These are phyloP conservation scores for Catamblyrhynchus diadema DNA, from an alignment of 2,797 vertebrate species.

Conservation along the genomic window DNA sequence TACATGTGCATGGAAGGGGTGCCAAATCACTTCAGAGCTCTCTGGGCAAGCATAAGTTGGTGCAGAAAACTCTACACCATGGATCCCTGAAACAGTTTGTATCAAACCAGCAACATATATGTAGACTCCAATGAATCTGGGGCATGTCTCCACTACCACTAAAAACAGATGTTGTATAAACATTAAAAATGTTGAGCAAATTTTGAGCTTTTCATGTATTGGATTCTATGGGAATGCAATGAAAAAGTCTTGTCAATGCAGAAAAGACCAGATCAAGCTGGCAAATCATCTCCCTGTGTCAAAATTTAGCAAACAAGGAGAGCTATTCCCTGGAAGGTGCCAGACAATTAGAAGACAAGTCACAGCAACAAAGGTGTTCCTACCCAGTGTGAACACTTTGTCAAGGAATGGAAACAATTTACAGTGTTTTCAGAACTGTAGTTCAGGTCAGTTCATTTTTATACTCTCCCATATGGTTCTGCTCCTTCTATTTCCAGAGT, in stretches of 20 bases:
- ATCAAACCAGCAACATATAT: not conserved
- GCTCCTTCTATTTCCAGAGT: conserved; percentile 42
- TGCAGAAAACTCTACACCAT: not conserved
- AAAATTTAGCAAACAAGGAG: not conserved
- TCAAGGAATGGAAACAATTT: conserved; percentile 61
- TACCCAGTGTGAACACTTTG: not conserved
- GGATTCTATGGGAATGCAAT: not conserved
- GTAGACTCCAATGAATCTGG: not conserved
- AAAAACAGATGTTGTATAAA: not conserved
- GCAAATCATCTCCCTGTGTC: not conserved
- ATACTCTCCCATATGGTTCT: conserved; percentile 28
- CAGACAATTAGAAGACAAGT: conserved; percentile 25
- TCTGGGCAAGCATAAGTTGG: not conserved
- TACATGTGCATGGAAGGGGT: rapidly evolving
- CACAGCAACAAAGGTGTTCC: conserved; percentile 1
- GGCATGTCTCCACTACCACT: not conserved
- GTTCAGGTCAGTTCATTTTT: conserved; percentile 61
- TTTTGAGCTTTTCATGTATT: not conserved
- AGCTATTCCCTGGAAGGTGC: not conserved
- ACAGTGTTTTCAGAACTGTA: conserved; percentile 42
- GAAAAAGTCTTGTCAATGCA: not conserved
- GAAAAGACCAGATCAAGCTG: not conserved
- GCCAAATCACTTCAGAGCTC: not conserved
- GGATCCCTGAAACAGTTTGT: not conserved
- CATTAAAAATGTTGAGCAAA: not conserved